phyloP scores from a whole-genome alignment of 2,888 invertebrate genomes.

The Cancer borealis region DNA sequence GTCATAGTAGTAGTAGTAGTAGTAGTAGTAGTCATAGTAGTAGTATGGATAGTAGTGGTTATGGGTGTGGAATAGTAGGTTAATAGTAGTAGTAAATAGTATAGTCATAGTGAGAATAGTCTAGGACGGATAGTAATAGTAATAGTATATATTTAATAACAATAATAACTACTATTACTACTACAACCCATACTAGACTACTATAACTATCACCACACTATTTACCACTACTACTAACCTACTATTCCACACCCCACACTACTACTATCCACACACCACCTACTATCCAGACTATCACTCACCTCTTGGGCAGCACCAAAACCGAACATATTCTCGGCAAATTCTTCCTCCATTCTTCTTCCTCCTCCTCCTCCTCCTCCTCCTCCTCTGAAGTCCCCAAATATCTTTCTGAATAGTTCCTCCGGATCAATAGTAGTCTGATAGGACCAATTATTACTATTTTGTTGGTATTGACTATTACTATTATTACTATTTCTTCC shows the following conservation, averaged over 20 bases:
- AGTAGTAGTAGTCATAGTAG: constrained; percentile 32
- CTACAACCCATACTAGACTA: too few relatives aligned
- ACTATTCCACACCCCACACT: too few relatives aligned
- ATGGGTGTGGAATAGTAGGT: background rate
- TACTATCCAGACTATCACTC: too few relatives aligned
- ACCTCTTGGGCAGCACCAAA: constrained; percentile 96
- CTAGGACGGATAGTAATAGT: too few relatives aligned
- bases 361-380: constrained; percentile 86
- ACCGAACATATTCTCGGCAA: constrained; percentile 92
- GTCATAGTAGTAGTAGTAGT: constrained; percentile 25
- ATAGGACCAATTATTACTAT: constrained; percentile 85
- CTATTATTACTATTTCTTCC: constrained; percentile 81
- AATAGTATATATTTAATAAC: too few relatives aligned
- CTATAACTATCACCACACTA: too few relatives aligned
- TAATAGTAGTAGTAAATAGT: background rate
- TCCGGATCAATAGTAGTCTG: constrained; percentile 95
- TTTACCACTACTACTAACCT: too few relatives aligned
- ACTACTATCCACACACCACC: too few relatives aligned
- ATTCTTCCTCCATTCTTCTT: constrained; percentile 85
- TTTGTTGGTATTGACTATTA: too few relatives aligned
- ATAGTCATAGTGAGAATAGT: background rate
- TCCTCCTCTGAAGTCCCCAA: constrained; percentile 82
- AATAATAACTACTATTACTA: too few relatives aligned
- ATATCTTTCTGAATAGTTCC: constrained; percentile 97
- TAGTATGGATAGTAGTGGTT: constrained; percentile 51